Conservation (phyloP, 2,797 vertebrate genomes). For the Alcedo quadribrachys region DNA sequence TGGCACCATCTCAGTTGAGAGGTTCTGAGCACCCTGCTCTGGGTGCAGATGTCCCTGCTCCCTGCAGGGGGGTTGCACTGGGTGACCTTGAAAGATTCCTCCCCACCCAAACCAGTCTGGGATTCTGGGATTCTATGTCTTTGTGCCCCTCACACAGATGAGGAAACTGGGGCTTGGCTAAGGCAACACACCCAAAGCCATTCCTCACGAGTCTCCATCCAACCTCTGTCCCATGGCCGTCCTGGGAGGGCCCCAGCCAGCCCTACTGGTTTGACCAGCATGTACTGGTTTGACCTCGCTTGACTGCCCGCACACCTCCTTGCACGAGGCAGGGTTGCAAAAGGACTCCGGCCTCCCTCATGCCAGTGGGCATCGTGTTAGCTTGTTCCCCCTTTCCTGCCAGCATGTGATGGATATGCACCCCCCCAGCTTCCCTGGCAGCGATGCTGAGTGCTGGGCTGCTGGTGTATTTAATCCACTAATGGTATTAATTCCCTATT, state of each 20-base stretch:
- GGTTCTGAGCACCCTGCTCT: background rate
- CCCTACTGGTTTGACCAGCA: fast-evolving
- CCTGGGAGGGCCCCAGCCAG: background rate
- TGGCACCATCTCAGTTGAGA: background rate
- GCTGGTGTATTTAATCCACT: conserved; percentile 36
- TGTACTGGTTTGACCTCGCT: background rate
- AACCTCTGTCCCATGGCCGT: fast-evolving
- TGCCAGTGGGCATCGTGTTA: background rate
- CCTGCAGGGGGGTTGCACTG: background rate
- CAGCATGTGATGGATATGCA: background rate
- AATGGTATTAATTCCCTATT: conserved; percentile 61
- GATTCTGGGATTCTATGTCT: background rate
- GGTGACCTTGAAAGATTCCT: background rate
- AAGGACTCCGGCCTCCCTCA: background rate
- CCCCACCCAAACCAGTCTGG: background rate
- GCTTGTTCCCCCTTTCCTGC: background rate
- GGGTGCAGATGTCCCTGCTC: background rate
- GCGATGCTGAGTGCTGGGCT: background rate
- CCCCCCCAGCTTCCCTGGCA: background rate
- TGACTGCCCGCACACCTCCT: background rate
- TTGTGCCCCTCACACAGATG: background rate
- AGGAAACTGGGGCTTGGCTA: background rate
- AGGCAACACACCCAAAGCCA: fast-evolving
- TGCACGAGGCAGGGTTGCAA: background rate
- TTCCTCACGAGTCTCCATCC: background rate